Evolutionary conservation across 2,888 invertebrate genomes (phyloP).

Genomic region (Nemoura dubitans): DNA sequence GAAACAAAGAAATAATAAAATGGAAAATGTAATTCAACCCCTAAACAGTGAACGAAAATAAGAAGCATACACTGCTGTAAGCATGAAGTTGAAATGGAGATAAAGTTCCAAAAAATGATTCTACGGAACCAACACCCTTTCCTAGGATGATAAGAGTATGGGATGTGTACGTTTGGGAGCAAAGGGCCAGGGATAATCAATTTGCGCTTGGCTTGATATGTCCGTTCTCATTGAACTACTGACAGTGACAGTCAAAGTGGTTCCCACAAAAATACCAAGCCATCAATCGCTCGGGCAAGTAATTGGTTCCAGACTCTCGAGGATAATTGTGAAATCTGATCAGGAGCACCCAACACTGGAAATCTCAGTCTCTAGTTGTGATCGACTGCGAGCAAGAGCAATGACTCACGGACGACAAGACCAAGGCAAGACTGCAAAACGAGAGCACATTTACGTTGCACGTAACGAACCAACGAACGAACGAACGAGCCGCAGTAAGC

Average conservation of each 20-base stretch:
- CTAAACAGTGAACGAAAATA: constrained; percentile 43
- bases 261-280: neutral
- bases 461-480: constrained; percentile 3
- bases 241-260: neutral
- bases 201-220: constrained; percentile 24
- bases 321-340: neutral
- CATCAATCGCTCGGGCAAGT: neutral
- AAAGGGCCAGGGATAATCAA: neutral
- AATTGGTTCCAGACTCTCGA: neutral
- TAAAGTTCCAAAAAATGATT: constrained; percentile 42
- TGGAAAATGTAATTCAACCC: constrained; percentile 47
- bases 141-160: constrained; percentile 26
- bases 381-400: neutral
- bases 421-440: neutral
- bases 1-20: constrained; percentile 47
- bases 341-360: neutral
- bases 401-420: neutral
- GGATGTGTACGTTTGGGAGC: neutral
- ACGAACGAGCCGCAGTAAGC: constrained; percentile 21
- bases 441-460: neutral
- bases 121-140: constrained; percentile 48
- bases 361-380: neutral
- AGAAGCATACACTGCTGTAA: constrained; percentile 51
- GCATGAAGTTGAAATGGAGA: constrained; percentile 50
- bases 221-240: neutral